Evolutionary conservation across 1,140 invertebrate species (phyloP), one percentile per base, ranked within the genome.

Genomic region (Macrocentrus cingulum): DNA sequence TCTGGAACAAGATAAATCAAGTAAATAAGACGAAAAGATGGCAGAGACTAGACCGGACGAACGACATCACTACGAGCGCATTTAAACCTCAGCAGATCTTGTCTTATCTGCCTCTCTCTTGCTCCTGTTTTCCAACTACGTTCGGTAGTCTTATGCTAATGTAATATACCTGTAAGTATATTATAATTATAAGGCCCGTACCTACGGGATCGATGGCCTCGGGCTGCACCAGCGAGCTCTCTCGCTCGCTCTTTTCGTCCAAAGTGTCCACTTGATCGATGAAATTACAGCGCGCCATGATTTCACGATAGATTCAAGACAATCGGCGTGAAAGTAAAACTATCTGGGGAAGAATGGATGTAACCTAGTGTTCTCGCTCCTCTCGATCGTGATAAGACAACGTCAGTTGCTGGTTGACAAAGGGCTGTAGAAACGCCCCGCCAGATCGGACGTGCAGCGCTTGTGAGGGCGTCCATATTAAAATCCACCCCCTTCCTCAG

Each of bases 391-490:
- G 72, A 75, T 75, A 74, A 75, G 70, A 73, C 23, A 39, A 63
- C 69, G 64, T 63, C 57, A 57, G 72, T 75, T 68, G 66, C 69
- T 67, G 66, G 72, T 72, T 76, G 72, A 76, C 74, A 76, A 74
- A 74, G 72, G 67, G 71, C 65, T 66, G 64, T 55, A 56, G 71
- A 56, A 66, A 74, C 72, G 72, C 73, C 73, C 65, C 57, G 48
- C 63, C 59, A 66, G 68, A 70, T 74, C 65, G 66, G 66, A 68
- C 69, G 65, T 61, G 66, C 66, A 71, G 69, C 65, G 68, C 71
- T 72, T 63, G 68, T 66, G 71, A 63, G 66, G 74, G 72, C 72
- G 72, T 76, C 58, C 72, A 76, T 76, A 76, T 72, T 72, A 71
- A 72, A 70, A 70, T 71, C 59, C 58, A 57, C 49, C 56, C 29